A percentile compares a stretch with the other conserved stretches of the same genome.
Conservation (phyloP, 2,797 vertebrate genomes). For the Remorina albescens region DNA sequence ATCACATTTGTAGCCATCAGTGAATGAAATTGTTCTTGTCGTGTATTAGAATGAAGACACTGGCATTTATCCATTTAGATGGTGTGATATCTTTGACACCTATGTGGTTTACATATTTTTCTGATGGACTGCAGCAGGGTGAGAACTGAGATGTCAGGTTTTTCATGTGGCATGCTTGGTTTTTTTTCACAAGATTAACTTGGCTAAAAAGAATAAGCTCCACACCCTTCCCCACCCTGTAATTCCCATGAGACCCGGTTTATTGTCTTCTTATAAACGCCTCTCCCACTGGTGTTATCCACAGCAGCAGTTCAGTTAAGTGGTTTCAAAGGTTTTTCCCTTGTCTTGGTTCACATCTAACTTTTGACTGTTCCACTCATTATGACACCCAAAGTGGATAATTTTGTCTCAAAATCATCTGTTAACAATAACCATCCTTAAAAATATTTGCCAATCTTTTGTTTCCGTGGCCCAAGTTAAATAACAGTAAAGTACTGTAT, state of each 20-base stretch:
- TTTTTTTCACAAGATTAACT: constrained; percentile 57
- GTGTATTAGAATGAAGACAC: not conserved
- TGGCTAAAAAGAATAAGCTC: constrained; percentile 55
- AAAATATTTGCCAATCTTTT: constrained; percentile 36
- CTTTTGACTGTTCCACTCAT: constrained; percentile 59
- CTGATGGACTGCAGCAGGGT: constrained; percentile 14
- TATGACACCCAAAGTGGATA: constrained; percentile 40
- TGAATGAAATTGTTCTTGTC: not conserved
- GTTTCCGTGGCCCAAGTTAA: constrained; percentile 15
- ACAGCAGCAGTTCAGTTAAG: constrained; percentile 67
- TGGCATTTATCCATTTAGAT: not conserved
- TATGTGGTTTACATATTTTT: not conserved
- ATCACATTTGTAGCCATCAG: not conserved
- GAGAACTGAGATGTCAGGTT: constrained; percentile 49
- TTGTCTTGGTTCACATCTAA: constrained; percentile 49
- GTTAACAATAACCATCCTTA: constrained; percentile 35
- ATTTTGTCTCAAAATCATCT: constrained; percentile 48
- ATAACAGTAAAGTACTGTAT: constrained; percentile 19
- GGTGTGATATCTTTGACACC: not conserved
- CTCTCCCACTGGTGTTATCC: constrained; percentile 71
- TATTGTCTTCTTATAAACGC: constrained; percentile 77
- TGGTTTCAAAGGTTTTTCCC: constrained; percentile 52
- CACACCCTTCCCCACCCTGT: constrained; percentile 75
- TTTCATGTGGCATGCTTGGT: constrained; percentile 49
- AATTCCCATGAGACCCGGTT: constrained; percentile 70